Base-by-base conservation (phyloP, 2,888 invertebrate genomes). In the Noctua comes region DNA sequence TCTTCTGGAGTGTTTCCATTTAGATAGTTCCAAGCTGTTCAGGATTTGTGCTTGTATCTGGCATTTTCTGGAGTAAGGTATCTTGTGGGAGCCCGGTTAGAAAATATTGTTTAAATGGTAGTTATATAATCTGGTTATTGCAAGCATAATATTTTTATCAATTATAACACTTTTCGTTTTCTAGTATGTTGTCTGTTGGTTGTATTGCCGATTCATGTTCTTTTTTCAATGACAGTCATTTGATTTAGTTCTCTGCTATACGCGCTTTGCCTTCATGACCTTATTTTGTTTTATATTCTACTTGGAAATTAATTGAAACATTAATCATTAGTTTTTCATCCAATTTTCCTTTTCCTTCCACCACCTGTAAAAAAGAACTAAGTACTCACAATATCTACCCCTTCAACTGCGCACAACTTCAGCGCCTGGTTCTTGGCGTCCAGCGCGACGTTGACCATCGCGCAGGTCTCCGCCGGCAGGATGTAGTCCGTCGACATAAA, bases 391-490 rank as follows among this genome's bases (percentile, higher is more conserved):
- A 99, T 98, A 97, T 99, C 99, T 89, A 99, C 98, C 83, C 99
- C 99, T 96, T 99, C 99, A 84, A 99, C 98, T 68, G 99, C 98
- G 95, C 99, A 99, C 84, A 99, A 97, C 96, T 99, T 99, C 94
- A 99, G 98, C 88, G 99, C 99, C 96, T 99, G 98, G 97, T 99
- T 99, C 97, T 99, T 99, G 86, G 99, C 99, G 95, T 99, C 99
- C 90, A 99, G 97, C 86, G 99, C 99, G 88, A 99, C 99, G 97
- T 99, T 99, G 91, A 99, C 99, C 99, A 99, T 99, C 48, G 99
- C 99, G 95, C 99, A 99, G 97, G 99, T 99, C 97, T 99, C 99
- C 51, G 99, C 98, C 8, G 99, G 99, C 90, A 99, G 98, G 91
- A 99, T 98, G 97, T 99, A 99, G 97, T 99, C 99, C 74, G 99